These are phyloP conservation scores for Taphrorychus bicolor DNA, from an alignment of 2,888 invertebrate genomes.

Conservation along the genomic window DNA sequence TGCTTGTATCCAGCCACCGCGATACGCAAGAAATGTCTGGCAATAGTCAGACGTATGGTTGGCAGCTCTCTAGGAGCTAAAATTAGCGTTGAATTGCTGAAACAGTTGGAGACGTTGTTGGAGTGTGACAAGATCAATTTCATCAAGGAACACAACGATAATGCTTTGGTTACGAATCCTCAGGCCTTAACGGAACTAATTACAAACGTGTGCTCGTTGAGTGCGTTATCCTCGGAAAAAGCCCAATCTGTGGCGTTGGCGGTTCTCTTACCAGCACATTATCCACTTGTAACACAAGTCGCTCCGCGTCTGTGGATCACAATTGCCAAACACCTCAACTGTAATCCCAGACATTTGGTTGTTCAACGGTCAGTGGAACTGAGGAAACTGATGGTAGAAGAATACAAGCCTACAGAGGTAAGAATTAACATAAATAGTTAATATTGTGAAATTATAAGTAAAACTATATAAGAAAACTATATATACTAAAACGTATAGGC, in stretches of 20 bases:
- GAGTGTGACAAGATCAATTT: conserved; percentile 67
- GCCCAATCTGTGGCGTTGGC: conserved; percentile 70
- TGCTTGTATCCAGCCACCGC: conserved; percentile 66
- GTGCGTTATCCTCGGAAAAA: conserved; percentile 60
- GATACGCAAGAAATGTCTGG: conserved; percentile 69
- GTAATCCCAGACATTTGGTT: conserved; percentile 68
- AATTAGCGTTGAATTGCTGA: conserved; percentile 69
- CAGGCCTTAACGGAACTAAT: conserved; percentile 59
- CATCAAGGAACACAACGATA: conserved; percentile 55
- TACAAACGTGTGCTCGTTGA: conserved; percentile 57
- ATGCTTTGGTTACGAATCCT: conserved; percentile 62
- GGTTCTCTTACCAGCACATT: conserved; percentile 76
- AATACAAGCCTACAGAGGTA: conserved; percentile 55
- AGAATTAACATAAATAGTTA: too few species aligned
- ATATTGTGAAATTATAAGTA: too few species aligned
- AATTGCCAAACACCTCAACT: conserved; percentile 65
- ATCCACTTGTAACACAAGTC: conserved; percentile 70
- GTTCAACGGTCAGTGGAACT: conserved; percentile 66
- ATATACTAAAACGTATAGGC: too few species aligned
- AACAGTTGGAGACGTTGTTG: conserved; percentile 69
- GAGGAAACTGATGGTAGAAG: conserved; percentile 68
- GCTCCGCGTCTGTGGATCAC: conserved; percentile 74
- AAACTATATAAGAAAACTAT: neutral
- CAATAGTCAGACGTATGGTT: conserved; percentile 68
- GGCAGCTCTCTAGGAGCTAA: conserved; percentile 64